Conservation (phyloP, 2,888 invertebrate genomes). For the Plutella xylostella region DNA sequence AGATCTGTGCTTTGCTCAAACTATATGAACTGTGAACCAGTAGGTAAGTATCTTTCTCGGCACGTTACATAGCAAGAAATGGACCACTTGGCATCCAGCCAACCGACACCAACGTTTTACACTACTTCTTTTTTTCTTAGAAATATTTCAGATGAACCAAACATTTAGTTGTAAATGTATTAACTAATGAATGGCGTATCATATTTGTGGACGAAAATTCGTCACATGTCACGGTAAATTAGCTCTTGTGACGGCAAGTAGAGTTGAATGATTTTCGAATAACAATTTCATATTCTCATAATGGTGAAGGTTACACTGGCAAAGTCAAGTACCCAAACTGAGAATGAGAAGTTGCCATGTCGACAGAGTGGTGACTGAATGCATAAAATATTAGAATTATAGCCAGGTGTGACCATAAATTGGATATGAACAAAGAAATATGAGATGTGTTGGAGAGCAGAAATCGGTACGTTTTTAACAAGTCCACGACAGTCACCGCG, state of each 20-base stretch:
- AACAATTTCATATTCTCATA: too few relatives aligned
- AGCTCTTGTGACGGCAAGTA: conserved; percentile 50
- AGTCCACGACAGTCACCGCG: conserved; percentile 36
- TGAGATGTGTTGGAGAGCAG: conserved; percentile 32
- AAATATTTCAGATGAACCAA: conserved; percentile 33
- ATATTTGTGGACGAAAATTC: conserved; percentile 47
- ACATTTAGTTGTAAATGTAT: conserved; percentile 30
- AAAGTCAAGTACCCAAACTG: too few relatives aligned
- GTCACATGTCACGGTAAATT: conserved; percentile 49
- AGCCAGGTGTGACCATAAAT: conserved; percentile 26
- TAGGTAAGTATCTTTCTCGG: conserved; percentile 53
- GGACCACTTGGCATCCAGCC: conserved; percentile 53
- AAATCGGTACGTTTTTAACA: conserved; percentile 34
- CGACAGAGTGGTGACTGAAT: conserved; percentile 2
- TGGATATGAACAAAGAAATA: conserved; percentile 41
- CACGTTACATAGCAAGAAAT: conserved; percentile 44
- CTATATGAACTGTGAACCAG: conserved; percentile 59
- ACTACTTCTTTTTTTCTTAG: conserved; percentile 33
- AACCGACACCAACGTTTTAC: conserved; percentile 29
- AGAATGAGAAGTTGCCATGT: conserved; percentile 13
- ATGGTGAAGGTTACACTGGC: too few relatives aligned
- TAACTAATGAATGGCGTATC: conserved; percentile 38
- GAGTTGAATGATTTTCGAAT: conserved; percentile 39
- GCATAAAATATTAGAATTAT: conserved; percentile 1
- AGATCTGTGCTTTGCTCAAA: conserved; percentile 42